phyloP scores from a whole-genome alignment of 2,888 invertebrate genomes.

The Ferrisia virgata region DNA sequence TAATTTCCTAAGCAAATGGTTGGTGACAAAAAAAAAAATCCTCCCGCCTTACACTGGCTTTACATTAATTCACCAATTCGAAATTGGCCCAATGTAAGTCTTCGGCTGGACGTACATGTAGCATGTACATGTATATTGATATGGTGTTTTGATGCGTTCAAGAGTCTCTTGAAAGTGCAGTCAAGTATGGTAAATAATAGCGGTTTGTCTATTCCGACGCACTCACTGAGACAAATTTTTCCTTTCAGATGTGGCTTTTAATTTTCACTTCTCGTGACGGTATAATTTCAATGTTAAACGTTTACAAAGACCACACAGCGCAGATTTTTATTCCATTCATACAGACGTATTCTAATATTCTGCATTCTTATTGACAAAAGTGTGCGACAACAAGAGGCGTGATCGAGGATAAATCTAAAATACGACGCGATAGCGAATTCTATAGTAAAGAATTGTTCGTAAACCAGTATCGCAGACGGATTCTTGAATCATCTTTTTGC shows the following conservation, averaged over 20 bases:
- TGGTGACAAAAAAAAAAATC: neutral
- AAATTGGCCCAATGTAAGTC: neutral
- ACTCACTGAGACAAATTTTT: constrained; percentile 9
- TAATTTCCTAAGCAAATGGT: neutral
- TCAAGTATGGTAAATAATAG: constrained; percentile 6
- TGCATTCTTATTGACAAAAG: neutral
- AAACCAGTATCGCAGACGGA: neutral
- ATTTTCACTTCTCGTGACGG: constrained; percentile 9
- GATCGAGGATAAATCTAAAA: neutral
- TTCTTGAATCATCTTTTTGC: neutral
- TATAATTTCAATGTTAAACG: constrained; percentile 12
- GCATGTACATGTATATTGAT: too few relatives aligned
- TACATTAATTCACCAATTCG: neutral
- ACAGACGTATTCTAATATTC: neutral
- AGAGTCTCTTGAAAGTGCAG: neutral
- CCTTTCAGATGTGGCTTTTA: neutral
- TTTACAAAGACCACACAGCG: constrained; percentile 4
- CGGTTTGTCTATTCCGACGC: neutral
- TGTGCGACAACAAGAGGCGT: neutral
- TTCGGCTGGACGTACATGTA: neutral
- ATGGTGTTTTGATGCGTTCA: constrained; percentile 5
- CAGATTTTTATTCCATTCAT: neutral
- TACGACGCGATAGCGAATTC: neutral
- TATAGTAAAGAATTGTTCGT: neutral
- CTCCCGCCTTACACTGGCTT: neutral